Percentiles rank a stretch among this genome's conserved stretches.
Evolutionary conservation across 2,888 invertebrate species (phyloP).

Genomic region (Clistopyga incitator): DNA sequence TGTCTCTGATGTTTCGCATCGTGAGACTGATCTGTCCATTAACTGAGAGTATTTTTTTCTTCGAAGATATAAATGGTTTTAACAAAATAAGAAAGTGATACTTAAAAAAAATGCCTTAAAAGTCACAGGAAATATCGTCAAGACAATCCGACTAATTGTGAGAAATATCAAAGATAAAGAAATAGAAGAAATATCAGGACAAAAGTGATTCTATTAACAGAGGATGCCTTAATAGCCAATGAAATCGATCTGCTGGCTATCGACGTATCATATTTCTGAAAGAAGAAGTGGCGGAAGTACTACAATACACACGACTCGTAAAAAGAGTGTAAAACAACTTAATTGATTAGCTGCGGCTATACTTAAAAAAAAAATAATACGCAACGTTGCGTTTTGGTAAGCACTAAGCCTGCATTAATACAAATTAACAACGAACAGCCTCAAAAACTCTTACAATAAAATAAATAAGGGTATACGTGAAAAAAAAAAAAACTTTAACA

Average conservation of each 20-base stretch:
- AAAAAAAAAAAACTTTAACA: conserved; percentile 17
- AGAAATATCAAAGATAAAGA: no score
- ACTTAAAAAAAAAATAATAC: conserved; percentile 31
- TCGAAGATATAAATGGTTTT: no score
- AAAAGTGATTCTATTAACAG: no score
- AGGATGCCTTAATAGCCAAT: no score
- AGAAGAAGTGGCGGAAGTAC: conserved; percentile 35
- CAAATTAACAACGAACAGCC: conserved; percentile 44
- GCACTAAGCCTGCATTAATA: conserved; percentile 20
- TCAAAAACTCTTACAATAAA: conserved; percentile 53
- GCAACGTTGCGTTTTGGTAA: conserved; percentile 20
- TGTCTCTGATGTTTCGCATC: no score
- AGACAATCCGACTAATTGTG: no score
- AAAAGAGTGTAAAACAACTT: conserved; percentile 15
- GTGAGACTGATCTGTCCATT: no score
- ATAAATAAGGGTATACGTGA: conserved; percentile 37
- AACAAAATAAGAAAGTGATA: no score
- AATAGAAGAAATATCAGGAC: no score
- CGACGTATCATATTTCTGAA: conserved; percentile 32
- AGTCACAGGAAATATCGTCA: no score
- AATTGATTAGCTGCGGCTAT: conserved; percentile 25
- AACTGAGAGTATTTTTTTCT: no score
- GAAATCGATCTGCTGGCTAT: conserved; percentile 16
- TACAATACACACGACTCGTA: conserved; percentile 30
- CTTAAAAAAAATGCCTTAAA: no score